Base-by-base conservation (phyloP, 92 coral and sea anemone species). In the Parazoanthus darwini region DNA sequence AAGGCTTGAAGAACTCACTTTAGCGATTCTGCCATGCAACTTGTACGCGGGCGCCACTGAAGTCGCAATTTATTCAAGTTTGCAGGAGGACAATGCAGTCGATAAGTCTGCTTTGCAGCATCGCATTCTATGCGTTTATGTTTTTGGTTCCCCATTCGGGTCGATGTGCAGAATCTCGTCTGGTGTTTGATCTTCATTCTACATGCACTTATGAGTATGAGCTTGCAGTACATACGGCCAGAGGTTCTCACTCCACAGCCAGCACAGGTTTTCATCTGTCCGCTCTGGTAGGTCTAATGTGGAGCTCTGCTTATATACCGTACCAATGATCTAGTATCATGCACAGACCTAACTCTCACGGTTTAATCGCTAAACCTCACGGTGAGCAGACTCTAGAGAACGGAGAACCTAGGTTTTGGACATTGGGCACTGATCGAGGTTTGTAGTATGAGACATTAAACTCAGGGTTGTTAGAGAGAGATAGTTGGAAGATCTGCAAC, bases 211-310 rank as follows among this genome's bases (percentile, higher is more conserved):
- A 83, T 35, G 63, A 70, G 73, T 83, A 83, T 4, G 87, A 67
- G 59, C 87, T 83, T 2, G 87, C 77, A 7, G 87, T 83, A 0
- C 87, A 83, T 15, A n/a, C 87, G 37, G 87, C 87, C 13, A 83
- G 87, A 26, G 87, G 87, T 18, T 42, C 65, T 33, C 87, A 83
- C n/a, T 82, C 86, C 6, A 82, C 86, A 22, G 86, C 74, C 16
- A 82, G 86, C 76, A 63, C 75, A 16, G 86, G 86, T 23, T 63
- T 82, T 14, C 86, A 82, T 23, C 74, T 82, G 16, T 82, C 86
- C 3, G 86, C 86, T 9, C 56, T 82, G 86, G 86, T 82, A 82
- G 33, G 86, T 63, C 51, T 48, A 10, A 22, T 16, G 9, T 10
- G 6, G 37, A 18, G 26, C 8, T 23, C 63, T 44, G 13, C 23